Conservation (phyloP, 2,113 vertebrate species). For the Orycteropus afer region DNA sequence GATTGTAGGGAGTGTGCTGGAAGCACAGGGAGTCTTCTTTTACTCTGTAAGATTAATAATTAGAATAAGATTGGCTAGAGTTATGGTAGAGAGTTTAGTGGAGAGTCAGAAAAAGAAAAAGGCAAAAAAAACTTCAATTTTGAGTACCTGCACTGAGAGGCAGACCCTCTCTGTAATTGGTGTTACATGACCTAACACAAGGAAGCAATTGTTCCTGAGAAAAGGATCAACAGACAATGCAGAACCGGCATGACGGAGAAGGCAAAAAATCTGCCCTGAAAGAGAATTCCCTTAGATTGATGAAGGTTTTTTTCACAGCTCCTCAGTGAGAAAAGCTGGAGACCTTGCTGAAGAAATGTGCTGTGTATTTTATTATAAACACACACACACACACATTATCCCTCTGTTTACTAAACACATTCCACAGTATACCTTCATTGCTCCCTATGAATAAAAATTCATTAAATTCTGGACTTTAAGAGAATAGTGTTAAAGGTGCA, state of each 20-base stretch:
- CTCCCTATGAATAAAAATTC: background rate
- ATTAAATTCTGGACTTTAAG: background rate
- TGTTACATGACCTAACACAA: constrained; percentile 12
- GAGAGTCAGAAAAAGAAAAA: background rate
- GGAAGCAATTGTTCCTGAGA: constrained; percentile 7
- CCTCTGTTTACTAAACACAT: background rate
- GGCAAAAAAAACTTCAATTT: background rate
- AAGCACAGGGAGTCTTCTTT: background rate
- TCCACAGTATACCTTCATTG: background rate
- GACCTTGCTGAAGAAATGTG: background rate
- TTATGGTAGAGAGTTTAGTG: background rate
- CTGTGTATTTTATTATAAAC: background rate
- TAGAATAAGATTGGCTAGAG: background rate
- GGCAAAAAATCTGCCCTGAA: background rate
- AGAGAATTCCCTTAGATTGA: background rate
- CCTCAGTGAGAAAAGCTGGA: constrained; percentile 9
- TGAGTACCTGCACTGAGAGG: background rate
- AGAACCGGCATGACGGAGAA: background rate
- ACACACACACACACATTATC: background rate
- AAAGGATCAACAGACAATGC: background rate
- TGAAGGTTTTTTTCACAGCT: background rate
- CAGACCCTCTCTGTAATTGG: background rate
- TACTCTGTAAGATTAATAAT: background rate
- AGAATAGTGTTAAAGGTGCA: background rate
- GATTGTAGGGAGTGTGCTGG: background rate